phyloP scores from a whole-genome alignment of 2,888 invertebrate species.

The Chymomyza amoena region DNA sequence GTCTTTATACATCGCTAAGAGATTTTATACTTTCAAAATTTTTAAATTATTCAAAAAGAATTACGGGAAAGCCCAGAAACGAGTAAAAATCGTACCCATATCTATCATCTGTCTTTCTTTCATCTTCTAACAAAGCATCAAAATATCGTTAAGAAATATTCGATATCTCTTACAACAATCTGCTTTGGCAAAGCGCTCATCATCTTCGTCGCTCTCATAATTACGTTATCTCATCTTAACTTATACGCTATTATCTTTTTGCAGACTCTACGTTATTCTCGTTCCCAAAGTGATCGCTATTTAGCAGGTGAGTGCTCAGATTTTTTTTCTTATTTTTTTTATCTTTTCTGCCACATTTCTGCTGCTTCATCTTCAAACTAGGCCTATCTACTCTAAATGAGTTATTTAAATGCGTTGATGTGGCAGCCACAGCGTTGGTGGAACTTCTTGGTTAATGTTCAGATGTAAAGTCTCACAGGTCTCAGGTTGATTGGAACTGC shows the following conservation, averaged over 20 bases:
- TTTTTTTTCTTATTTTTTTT: slow-evolving; percentile 13
- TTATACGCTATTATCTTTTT: slow-evolving; percentile 20
- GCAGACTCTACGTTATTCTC: slow-evolving; percentile 78
- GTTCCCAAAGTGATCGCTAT: slow-evolving; percentile 79
- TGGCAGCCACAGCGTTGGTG: slow-evolving; percentile 11
- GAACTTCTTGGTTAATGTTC: slow-evolving; percentile 14
- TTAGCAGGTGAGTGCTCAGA: slow-evolving; percentile 77
- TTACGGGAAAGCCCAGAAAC: too few relatives aligned
- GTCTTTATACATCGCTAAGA: too few relatives aligned
- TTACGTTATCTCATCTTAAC: slow-evolving; percentile 29
- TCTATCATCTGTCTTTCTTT: too few relatives aligned
- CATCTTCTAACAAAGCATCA: too few relatives aligned
- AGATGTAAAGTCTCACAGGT: slow-evolving; percentile 2
- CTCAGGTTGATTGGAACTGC: slow-evolving; percentile 53
- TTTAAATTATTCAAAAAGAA: too few relatives aligned
- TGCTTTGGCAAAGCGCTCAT: background rate
- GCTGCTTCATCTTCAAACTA: slow-evolving; percentile 9
- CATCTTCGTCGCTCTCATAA: slow-evolving; percentile 14
- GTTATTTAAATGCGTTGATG: slow-evolving; percentile 65
- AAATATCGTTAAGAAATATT: too few relatives aligned
- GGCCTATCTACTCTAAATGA: slow-evolving; percentile 55
- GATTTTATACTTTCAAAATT: too few relatives aligned
- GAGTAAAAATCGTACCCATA: too few relatives aligned
- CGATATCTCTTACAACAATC: too few relatives aligned
- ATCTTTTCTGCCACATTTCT: slow-evolving; percentile 9